Conservation (phyloP, 2,888 invertebrate species). For the Hirtodrosophila duncani region DNA sequence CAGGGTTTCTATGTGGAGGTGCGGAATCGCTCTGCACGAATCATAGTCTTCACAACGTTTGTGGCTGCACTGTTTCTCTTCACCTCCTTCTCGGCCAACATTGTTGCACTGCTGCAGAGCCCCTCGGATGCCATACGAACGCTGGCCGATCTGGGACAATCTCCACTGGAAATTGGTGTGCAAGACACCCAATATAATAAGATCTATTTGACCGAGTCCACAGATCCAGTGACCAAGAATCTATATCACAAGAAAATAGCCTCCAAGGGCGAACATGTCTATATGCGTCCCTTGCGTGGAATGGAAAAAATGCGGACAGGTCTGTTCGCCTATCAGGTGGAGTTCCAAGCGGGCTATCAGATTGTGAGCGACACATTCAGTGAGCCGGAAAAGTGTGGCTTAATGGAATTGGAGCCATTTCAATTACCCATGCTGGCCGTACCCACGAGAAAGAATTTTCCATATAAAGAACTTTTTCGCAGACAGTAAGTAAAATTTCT, state of each 20-base stretch:
- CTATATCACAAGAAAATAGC: constrained; percentile 81
- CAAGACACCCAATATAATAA: constrained; percentile 82
- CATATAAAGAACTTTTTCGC: constrained; percentile 81
- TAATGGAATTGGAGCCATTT: constrained; percentile 81
- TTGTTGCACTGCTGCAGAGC: constrained; percentile 82
- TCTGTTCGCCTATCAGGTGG: constrained; percentile 82
- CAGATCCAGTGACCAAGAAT: constrained; percentile 79
- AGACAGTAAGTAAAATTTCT: constrained; percentile 62
- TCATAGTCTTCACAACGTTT: constrained; percentile 81
- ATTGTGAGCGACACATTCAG: constrained; percentile 82
- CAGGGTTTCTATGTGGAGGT: constrained; percentile 81
- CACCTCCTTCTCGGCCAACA: constrained; percentile 84
- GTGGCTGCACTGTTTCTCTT: constrained; percentile 81
- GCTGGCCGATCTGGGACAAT: constrained; percentile 80
- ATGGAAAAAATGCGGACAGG: constrained; percentile 80
- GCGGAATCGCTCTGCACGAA: constrained; percentile 79
- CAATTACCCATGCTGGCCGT: constrained; percentile 81
- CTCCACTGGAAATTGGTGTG: constrained; percentile 81
- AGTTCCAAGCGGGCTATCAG: constrained; percentile 81
- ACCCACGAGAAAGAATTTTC: constrained; percentile 80
- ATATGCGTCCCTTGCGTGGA: constrained; percentile 80
- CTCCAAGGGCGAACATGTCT: constrained; percentile 80
- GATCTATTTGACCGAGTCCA: constrained; percentile 81
- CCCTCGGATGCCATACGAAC: constrained; percentile 81
- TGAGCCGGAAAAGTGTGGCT: constrained; percentile 82